phyloP scores from a whole-genome alignment of 2,888 invertebrate genomes.

The Apamea crenata region DNA sequence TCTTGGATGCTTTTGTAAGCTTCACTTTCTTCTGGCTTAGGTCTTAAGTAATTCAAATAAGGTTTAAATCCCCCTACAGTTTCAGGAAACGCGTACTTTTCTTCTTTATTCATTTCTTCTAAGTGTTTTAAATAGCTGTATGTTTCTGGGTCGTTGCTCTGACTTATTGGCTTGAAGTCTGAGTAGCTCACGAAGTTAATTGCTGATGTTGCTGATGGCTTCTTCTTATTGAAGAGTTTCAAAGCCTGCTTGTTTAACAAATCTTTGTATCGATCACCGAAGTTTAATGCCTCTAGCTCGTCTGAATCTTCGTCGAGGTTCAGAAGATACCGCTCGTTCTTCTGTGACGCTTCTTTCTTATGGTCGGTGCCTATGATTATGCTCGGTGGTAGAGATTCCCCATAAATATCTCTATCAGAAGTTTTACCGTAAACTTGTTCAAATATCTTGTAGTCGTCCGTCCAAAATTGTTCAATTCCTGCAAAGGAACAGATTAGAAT shows the following conservation, averaged over 20 bases:
- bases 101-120: conserved; percentile 75
- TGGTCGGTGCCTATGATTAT: conserved; percentile 64
- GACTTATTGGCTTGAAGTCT: conserved; percentile 81
- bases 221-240: conserved; percentile 63
- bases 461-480: conserved; percentile 85
- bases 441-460: conserved; percentile 85
- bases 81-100: conserved; percentile 70
- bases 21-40: conserved; percentile 75
- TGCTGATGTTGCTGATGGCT: conserved; percentile 69
- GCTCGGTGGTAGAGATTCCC: conserved; percentile 76
- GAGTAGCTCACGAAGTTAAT: conserved; percentile 79
- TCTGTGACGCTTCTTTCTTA: conserved; percentile 76
- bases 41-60: conserved; percentile 62
- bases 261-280: conserved; percentile 74
- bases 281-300: conserved; percentile 69
- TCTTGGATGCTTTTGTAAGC: conserved; percentile 83
- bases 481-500: conserved; percentile 59
- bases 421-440: conserved; percentile 86
- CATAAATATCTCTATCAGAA: conserved; percentile 84
- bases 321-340: conserved; percentile 75
- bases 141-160: conserved; percentile 81
- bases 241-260: conserved; percentile 65
- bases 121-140: conserved; percentile 83
- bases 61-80: conserved; percentile 63
- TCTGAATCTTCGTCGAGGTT: conserved; percentile 68